A percentile compares a stretch with the other conserved stretches of the same genome.
These are phyloP conservation scores for Perithous albicinctus DNA, from an alignment of 2,888 invertebrate genomes.

Conservation along the genomic window DNA sequence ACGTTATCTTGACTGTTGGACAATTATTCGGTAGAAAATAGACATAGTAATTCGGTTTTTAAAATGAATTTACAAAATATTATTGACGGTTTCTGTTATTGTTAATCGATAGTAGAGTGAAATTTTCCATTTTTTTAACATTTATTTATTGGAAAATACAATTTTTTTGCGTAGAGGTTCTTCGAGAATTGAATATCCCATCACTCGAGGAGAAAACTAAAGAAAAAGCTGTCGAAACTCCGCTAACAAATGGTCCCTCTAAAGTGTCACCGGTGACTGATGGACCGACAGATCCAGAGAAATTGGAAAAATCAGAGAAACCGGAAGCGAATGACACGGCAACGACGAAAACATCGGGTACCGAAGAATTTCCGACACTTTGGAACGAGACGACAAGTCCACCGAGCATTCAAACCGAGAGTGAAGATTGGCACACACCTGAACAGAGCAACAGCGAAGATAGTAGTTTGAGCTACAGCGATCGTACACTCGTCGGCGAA, in stretches of 20 bases:
- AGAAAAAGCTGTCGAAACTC: conserved; percentile 67
- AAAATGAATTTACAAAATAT: no score
- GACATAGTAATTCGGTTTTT: neutral
- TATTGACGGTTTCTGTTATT: no score
- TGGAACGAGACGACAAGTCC: conserved; percentile 55
- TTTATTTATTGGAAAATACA: conserved; percentile 26
- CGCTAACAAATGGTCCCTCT: conserved; percentile 68
- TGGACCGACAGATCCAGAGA: conserved; percentile 6
- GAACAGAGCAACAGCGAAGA: conserved; percentile 92
- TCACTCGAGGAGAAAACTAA: conserved; percentile 74
- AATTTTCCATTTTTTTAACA: no score
- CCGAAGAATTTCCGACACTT: conserved; percentile 31
- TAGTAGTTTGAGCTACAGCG: conserved; percentile 91
- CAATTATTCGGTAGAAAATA: no score
- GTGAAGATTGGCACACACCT: conserved; percentile 79
- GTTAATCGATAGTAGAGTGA: no score
- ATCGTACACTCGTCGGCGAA: conserved; percentile 88
- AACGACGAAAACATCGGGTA: neutral
- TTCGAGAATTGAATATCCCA: conserved; percentile 86
- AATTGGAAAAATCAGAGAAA: conserved; percentile 47
- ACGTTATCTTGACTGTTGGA: neutral
- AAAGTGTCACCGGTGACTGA: conserved; percentile 50
- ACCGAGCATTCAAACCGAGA: conserved; percentile 60
- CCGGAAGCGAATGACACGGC: conserved; percentile 35
- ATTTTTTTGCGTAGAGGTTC: conserved; percentile 80